Conservation (phyloP, 2,888 invertebrate genomes). For the Podabrus alpinus region DNA sequence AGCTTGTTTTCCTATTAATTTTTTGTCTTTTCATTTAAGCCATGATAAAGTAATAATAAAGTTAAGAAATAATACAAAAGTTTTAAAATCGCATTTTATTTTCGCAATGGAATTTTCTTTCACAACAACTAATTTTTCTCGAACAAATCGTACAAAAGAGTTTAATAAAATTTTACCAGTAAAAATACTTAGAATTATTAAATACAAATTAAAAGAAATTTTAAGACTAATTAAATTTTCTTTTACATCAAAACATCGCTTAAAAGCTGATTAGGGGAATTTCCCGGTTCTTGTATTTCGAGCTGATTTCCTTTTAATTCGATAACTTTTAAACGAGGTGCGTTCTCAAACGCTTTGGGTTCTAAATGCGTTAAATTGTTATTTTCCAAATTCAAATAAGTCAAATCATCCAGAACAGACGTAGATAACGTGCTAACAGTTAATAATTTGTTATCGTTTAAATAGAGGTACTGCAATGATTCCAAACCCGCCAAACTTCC, state of each 20-base stretch:
- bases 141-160: not conserved
- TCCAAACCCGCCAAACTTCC: slow-evolving; percentile 14
- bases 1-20: not conserved
- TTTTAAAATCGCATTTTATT: not conserved
- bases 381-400: slow-evolving; percentile 46
- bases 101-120: not conserved
- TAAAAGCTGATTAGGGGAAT: slow-evolving; percentile 8
- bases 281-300: slow-evolving; percentile 5
- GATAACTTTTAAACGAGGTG: slow-evolving; percentile 54
- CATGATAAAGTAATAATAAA: not conserved
- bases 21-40: not conserved
- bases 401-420: slow-evolving; percentile 4
- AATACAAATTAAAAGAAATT: not conserved
- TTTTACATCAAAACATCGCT: slow-evolving; percentile 22
- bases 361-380: slow-evolving; percentile 57
- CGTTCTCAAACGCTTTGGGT: slow-evolving; percentile 53
- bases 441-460: slow-evolving; percentile 14
- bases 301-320: slow-evolving; percentile 56
- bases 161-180: not conserved
- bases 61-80: not conserved
- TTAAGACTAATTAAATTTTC: not conserved
- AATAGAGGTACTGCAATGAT: slow-evolving; percentile 16
- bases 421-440: not conserved
- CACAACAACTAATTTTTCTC: not conserved
- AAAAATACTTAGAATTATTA: not conserved